phyloP scores from a whole-genome alignment of 2,113 vertebrate genomes.

The Lepisosteus osseus region DNA sequence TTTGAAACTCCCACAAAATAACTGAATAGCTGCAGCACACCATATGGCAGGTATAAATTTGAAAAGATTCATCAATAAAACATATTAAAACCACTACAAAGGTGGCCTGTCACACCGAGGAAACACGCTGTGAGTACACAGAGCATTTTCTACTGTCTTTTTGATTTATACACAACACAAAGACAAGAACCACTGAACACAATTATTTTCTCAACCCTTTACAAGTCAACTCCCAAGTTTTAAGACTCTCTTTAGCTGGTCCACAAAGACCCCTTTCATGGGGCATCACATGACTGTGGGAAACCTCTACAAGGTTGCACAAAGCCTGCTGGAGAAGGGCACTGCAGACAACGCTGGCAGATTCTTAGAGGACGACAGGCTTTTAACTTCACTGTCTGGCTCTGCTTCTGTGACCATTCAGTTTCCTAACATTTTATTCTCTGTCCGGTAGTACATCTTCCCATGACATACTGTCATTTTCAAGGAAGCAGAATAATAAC shows the following conservation, averaged over 20 bases:
- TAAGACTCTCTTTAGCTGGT: constrained; percentile 33
- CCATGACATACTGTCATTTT: no score
- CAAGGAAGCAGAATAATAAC: no score
- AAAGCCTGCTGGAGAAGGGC: constrained; percentile 26
- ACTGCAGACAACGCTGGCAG: constrained; percentile 21
- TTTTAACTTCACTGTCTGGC: background rate
- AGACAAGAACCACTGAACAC: constrained; percentile 21
- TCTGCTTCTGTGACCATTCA: background rate
- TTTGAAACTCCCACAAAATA: no score
- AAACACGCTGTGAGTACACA: no score
- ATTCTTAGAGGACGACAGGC: background rate
- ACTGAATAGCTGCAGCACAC: no score
- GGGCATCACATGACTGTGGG: constrained; percentile 53
- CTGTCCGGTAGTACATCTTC: no score
- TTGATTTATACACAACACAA: constrained; percentile 29
- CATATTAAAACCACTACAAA: no score
- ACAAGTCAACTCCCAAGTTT: constrained; percentile 39
- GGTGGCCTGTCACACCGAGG: no score
- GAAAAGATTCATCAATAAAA: no score
- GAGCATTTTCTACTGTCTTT: no score
- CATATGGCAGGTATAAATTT: no score
- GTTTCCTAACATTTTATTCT: no score
- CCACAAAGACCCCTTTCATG: constrained; percentile 55
- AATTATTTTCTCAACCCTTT: constrained; percentile 38
- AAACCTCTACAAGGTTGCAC: constrained; percentile 40